Percentiles rank a stretch among this genome's conserved stretches.
Conservation (phyloP, 2,797 vertebrate species). For the Oreortyx pictus region DNA sequence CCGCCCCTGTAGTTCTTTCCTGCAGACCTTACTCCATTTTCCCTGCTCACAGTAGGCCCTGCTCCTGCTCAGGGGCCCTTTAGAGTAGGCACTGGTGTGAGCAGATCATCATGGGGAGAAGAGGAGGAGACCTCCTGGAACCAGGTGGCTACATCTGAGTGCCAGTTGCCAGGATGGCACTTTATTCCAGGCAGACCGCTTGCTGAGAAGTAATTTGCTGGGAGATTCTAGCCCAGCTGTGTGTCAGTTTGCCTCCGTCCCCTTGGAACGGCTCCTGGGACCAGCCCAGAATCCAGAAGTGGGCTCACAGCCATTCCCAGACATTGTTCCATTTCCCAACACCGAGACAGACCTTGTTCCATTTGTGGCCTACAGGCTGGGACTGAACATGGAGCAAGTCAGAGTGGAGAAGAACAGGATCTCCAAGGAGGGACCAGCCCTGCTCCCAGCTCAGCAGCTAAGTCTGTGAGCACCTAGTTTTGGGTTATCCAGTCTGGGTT, state of each 20-base stretch:
- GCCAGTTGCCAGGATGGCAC: background rate
- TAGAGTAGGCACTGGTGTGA: fast-evolving
- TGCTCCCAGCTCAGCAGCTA: background rate
- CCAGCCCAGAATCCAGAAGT: background rate
- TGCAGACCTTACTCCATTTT: background rate
- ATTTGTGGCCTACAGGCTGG: background rate
- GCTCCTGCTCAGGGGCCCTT: background rate
- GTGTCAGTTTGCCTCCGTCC: background rate
- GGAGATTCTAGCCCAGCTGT: background rate
- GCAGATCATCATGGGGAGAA: background rate
- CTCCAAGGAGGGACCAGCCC: background rate
- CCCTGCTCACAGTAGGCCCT: background rate
- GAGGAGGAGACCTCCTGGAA: background rate
- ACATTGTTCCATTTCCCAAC: background rate
- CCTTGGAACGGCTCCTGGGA: background rate
- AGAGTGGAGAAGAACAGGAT: background rate
- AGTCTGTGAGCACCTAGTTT: background rate
- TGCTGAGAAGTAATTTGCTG: background rate
- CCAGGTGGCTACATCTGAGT: background rate
- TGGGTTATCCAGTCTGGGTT: background rate
- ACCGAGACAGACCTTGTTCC: background rate
- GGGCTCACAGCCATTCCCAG: background rate
- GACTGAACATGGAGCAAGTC: background rate
- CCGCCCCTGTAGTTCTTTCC: background rate
- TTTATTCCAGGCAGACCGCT: background rate